phyloP scores from a whole-genome alignment of 1,140 invertebrate genomes.

The Cydia pomonella region DNA sequence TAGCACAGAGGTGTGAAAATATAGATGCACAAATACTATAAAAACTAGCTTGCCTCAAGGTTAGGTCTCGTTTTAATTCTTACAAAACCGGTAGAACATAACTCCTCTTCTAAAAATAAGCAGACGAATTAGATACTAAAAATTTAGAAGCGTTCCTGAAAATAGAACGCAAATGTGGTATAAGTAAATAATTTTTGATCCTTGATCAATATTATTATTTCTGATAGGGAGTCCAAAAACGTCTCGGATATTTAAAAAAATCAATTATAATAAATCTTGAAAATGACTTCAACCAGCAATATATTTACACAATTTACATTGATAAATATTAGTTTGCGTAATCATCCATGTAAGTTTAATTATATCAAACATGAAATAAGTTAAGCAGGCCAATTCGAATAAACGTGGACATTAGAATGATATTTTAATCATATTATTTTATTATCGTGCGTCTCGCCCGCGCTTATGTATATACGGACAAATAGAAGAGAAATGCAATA shows the following conservation, averaged over 20 bases:
- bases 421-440: too few relatives aligned
- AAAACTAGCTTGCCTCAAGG: not conserved
- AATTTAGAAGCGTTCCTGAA: not conserved
- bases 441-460: too few relatives aligned
- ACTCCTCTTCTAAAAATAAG: slow-evolving; percentile 12
- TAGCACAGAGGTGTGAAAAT: not conserved
- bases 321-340: not conserved
- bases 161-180: not conserved
- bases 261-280: too few relatives aligned
- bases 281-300: too few relatives aligned
- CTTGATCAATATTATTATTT: not conserved
- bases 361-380: too few relatives aligned
- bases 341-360: not conserved
- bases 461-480: too few relatives aligned
- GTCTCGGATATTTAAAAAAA: too few relatives aligned
- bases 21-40: not conserved
- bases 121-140: not conserved
- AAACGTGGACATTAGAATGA: too few relatives aligned
- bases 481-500: too few relatives aligned
- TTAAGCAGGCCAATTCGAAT: too few relatives aligned
- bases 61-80: not conserved
- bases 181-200: not conserved
- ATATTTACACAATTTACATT: too few relatives aligned
- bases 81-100: not conserved
- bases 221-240: too few relatives aligned